A percentile compares a stretch with the other conserved stretches of the same genome.
These are phyloP conservation scores for Agrochola macilenta DNA, from an alignment of 2,888 invertebrate genomes.

Conservation along the genomic window DNA sequence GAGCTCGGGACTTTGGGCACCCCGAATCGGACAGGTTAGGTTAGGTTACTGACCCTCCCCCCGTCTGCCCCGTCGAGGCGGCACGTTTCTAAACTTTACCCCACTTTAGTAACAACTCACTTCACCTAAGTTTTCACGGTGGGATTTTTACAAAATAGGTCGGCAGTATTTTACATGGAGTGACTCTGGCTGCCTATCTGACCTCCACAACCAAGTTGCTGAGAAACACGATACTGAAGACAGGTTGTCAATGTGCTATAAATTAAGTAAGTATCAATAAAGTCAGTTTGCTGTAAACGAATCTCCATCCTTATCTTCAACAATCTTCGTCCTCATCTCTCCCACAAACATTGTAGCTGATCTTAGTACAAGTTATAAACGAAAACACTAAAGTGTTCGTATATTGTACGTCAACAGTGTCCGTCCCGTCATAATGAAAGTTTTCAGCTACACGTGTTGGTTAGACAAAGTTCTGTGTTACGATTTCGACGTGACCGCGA, in stretches of 20 bases:
- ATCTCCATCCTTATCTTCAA: background rate
- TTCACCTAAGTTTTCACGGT: too few species aligned
- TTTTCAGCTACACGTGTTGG: constrained; percentile 54
- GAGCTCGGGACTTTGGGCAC: too few species aligned
- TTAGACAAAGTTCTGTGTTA: constrained; percentile 54
- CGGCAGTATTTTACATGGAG: background rate
- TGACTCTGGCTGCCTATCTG: background rate
- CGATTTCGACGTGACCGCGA: constrained; percentile 60
- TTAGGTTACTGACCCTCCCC: too few species aligned
- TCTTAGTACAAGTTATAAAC: constrained; percentile 32
- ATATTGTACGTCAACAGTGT: constrained; percentile 36
- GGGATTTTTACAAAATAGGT: too few species aligned
- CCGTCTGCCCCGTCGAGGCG: too few species aligned
- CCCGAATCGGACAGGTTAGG: too few species aligned
- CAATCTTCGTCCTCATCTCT: constrained; percentile 8
- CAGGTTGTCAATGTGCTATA: background rate
- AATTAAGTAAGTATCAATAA: constrained; percentile 8
- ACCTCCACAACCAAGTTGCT: background rate
- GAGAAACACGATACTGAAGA: background rate
- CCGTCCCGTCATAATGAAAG: constrained; percentile 52
- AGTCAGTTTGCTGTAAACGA: constrained; percentile 2
- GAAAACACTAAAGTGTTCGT: constrained; percentile 43
- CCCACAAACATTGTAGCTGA: constrained; percentile 34
- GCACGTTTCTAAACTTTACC: too few species aligned
- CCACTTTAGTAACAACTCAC: too few species aligned